Evolutionary conservation across 2,113 vertebrate genomes (phyloP).

Genomic region (Eupsittula cactorum): DNA sequence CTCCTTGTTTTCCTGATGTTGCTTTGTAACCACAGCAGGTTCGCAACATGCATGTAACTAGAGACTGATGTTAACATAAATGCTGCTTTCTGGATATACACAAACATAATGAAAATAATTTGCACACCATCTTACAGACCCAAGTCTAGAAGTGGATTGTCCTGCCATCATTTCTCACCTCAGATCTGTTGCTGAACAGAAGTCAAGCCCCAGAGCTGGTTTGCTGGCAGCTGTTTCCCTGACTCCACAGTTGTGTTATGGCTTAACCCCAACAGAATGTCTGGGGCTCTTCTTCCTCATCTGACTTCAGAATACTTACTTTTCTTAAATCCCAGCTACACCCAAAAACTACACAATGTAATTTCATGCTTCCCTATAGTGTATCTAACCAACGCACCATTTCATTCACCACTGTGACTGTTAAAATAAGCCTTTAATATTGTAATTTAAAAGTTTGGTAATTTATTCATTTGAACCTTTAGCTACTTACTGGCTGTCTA

Average conservation of each 20-base stretch:
- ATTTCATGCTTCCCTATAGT: neutral
- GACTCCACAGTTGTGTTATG: neutral
- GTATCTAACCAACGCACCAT: neutral
- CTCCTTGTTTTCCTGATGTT: neutral
- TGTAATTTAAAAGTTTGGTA: slow-evolving; percentile 26
- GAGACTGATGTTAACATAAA: neutral
- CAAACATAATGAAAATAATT: neutral
- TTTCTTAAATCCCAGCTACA: neutral
- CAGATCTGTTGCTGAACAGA: neutral
- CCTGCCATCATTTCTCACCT: neutral
- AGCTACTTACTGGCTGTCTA: slow-evolving; percentile 42
- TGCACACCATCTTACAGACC: neutral
- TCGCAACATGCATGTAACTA: neutral
- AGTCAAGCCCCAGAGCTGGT: neutral
- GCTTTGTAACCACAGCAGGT: neutral
- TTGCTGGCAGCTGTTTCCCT: neutral
- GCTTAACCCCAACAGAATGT: neutral
- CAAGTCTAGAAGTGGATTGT: rapidly evolving
- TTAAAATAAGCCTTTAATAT: slow-evolving; percentile 18
- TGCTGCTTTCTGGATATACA: neutral
- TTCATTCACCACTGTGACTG: neutral
- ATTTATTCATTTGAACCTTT: slow-evolving; percentile 45
- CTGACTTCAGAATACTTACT: neutral
- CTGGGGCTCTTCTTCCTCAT: neutral
- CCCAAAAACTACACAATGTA: neutral